A percentile compares a stretch with the other conserved stretches of the same genome.
phyloP scores from a whole-genome alignment of 2,113 vertebrate species.

The Ptychochromis oligacanthus region DNA sequence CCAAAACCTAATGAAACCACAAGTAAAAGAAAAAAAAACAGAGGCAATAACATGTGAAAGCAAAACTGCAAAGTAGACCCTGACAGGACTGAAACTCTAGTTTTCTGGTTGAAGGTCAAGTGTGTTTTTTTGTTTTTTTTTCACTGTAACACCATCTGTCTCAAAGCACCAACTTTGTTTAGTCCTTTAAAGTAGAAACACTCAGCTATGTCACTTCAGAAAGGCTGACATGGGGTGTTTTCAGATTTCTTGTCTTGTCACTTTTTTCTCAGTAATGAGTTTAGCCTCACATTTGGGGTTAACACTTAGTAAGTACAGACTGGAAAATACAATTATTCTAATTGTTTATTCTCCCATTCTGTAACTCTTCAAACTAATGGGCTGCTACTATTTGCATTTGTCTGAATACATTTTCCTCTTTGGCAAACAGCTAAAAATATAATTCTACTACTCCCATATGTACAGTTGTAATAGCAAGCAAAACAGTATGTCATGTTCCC shows the following conservation, averaged over 20 bases:
- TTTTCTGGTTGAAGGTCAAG: too few relatives aligned
- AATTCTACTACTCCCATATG: neutral
- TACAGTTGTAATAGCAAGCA: neutral
- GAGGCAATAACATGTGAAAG: too few relatives aligned
- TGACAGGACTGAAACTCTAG: too few relatives aligned
- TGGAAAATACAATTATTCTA: slow-evolving; percentile 73
- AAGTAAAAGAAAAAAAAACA: too few relatives aligned
- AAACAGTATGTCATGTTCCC: neutral
- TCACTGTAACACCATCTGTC: too few relatives aligned
- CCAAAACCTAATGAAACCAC: too few relatives aligned
- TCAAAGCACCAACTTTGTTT: too few relatives aligned
- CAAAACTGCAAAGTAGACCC: too few relatives aligned
- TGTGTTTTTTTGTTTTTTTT: too few relatives aligned
- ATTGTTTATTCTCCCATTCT: slow-evolving; percentile 68
- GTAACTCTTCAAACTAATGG: slow-evolving; percentile 56
- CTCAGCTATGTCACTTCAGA: too few relatives aligned
- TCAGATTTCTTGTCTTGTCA: neutral
- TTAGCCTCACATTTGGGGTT: slow-evolving; percentile 57
- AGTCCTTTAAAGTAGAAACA: too few relatives aligned
- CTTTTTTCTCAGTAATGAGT: slow-evolving; percentile 43
- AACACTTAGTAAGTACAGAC: slow-evolving; percentile 52
- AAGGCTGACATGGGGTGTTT: neutral
- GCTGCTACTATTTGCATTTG: slow-evolving; percentile 48
- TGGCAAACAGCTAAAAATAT: slow-evolving; percentile 22
- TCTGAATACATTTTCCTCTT: slow-evolving; percentile 24